These are phyloP conservation scores for Drosophila triauraria DNA, from an alignment of 1,140 invertebrate species.

Conservation along the genomic window DNA sequence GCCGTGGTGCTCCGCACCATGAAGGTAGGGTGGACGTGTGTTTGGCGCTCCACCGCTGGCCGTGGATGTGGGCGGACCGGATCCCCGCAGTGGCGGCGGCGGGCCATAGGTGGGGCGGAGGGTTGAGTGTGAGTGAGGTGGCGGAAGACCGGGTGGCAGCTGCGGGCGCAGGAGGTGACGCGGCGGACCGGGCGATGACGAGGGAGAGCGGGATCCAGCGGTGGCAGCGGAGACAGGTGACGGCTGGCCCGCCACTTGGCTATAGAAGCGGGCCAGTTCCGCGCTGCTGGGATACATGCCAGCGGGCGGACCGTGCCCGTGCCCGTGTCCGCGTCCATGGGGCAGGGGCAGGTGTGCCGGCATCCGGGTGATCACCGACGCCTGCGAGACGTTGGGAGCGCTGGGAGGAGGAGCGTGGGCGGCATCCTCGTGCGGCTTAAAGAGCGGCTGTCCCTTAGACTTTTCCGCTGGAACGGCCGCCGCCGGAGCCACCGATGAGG, in stretches of 20 bases:
- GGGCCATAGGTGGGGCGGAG: conserved; percentile 79
- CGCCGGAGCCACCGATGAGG: conserved; percentile 29
- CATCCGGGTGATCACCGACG: conserved; percentile 88
- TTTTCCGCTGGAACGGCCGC: conserved; percentile 30
- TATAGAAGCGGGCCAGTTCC: conserved; percentile 68
- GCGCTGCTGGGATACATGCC: conserved; percentile 66
- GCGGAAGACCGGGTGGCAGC: conserved; percentile 54
- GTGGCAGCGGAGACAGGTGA: conserved; percentile 17
- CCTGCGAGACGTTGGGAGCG: conserved; percentile 82
- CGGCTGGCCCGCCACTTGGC: conserved; percentile 45
- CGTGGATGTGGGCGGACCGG: conserved; percentile 48
- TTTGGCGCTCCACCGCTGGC: conserved; percentile 28
- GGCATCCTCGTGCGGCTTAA: conserved; percentile 75
- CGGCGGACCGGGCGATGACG: conserved; percentile 41
- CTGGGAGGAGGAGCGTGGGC: conserved; percentile 80
- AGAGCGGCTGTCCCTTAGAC: conserved; percentile 67
- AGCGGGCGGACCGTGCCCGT: conserved; percentile 34
- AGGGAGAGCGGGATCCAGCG: conserved; percentile 43
- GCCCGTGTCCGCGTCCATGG: conserved; percentile 33
- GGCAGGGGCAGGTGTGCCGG: conserved; percentile 86
- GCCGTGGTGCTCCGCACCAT: conserved; percentile 68
- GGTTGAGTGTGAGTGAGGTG: conserved; percentile 62
- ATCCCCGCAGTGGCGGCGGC: conserved; percentile 73
- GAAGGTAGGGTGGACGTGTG: conserved; percentile 59
- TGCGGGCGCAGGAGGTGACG: conserved; percentile 54